These are phyloP conservation scores for Halocynthia aurantium DNA, from an alignment of 23 tunicate genomes.

Conservation along the genomic window DNA sequence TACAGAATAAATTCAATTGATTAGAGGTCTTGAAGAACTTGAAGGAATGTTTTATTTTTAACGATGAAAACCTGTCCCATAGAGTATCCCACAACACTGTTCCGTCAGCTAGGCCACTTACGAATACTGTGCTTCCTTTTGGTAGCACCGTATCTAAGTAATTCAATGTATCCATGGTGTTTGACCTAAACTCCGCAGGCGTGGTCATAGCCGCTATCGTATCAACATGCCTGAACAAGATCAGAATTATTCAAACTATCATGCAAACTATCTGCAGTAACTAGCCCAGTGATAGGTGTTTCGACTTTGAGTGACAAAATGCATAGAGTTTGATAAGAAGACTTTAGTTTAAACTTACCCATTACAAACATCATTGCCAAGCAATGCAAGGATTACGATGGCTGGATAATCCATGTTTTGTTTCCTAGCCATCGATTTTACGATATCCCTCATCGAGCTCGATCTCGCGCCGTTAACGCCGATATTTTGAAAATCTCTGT, in stretches of 20 bases:
- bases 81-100: constrained; percentile 79
- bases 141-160: constrained; percentile 76
- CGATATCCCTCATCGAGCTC: constrained; percentile 39
- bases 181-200: constrained; percentile 38
- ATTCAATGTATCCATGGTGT: constrained; percentile 53
- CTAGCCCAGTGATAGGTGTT: too few relatives aligned
- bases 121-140: constrained; percentile 56
- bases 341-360: constrained; percentile 39
- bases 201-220: constrained; percentile 76
- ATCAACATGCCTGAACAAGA: constrained; percentile 46
- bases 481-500: constrained; percentile 78
- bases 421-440: constrained; percentile 42
- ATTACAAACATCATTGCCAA: constrained; percentile 98
- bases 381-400: constrained; percentile 60
- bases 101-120: constrained; percentile 92
- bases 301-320: too few relatives aligned
- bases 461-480: constrained; percentile 88
- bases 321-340: too few relatives aligned
- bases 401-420: constrained; percentile 51
- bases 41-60: too few relatives aligned
- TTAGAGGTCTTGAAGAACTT: too few relatives aligned
- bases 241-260: background rate
- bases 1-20: too few relatives aligned
- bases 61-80: constrained; percentile 32
- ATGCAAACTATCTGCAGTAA: background rate